Base-by-base conservation (phyloP, 2,113 vertebrate genomes). In the Vulpes lagopus region DNA sequence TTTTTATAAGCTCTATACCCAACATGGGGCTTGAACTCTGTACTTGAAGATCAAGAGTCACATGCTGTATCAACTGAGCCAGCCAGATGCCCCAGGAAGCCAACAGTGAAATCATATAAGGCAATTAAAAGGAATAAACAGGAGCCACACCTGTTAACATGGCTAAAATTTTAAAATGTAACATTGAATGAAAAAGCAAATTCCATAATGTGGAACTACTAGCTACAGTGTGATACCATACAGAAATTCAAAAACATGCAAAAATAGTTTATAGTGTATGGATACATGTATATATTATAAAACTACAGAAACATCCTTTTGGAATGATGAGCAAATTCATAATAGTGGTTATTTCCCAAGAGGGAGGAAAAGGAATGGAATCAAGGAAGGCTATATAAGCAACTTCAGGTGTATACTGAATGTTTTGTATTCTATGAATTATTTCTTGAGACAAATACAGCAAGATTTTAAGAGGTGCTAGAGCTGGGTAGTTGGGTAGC, bases 401-500 rank as follows among this genome's bases (percentile, higher is more conserved):
- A 53, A 62, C 76, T 93, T 82, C 12, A 1, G 2, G 57, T 89
- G 20, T 88, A 27, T 69, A 55, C 67, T 88, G 62, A 62, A 60
- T 76, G 11, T 76, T 80, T 79, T 95, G 15, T 14, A 55, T 91
- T 69, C 57, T 64, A 51, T 73, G 9, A 80, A 87, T 25, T 59
- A 14, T 89, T 73, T 80, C 55, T 88, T 94, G 60, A 76, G 80
- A 94, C 19, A 92, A 38, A 71, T 94, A 53, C 9, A 51, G 22
- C 12, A 64, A 59, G 73, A 87, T 76, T 30, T 91, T 76, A 71
- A 89, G 71, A 23, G 49, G 19, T 53, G 17, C 76, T 55, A 55
- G 53, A 76, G 57, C 51, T 81, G 59, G 76, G 30, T 64, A 51
- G 49, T 59, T 91, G 79, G 5, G 0, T 83, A 86, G 59, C 20